Percentiles rank a stretch among this genome's conserved stretches.
Evolutionary conservation across 1,140 invertebrate genomes (phyloP).

Genomic region (Drosophila micromelanica): DNA sequence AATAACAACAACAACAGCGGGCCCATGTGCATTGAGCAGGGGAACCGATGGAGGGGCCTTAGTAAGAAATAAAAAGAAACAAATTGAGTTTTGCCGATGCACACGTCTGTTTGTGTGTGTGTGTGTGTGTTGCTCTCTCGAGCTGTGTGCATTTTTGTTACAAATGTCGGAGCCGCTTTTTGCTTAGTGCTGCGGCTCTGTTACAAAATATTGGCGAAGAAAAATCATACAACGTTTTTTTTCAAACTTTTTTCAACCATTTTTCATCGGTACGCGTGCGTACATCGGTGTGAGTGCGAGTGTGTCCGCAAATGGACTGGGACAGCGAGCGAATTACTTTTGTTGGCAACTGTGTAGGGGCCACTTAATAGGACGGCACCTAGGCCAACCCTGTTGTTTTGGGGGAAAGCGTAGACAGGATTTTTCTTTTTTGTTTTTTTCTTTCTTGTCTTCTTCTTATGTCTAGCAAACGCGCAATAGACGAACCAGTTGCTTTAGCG

Average conservation of each 20-base stretch:
- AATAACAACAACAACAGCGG: constrained; percentile 17
- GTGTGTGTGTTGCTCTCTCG: constrained; percentile 19
- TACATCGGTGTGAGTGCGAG: constrained; percentile 23
- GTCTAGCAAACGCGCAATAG: constrained; percentile 37
- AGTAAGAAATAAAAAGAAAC: constrained; percentile 48
- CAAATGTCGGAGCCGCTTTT: constrained; percentile 50
- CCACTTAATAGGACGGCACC: background rate
- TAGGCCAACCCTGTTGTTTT: constrained; percentile 23
- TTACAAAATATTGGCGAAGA: constrained; percentile 84
- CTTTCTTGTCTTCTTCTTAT: no score
- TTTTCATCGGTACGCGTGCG: constrained; percentile 71
- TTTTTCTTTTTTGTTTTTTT: constrained; percentile 45
- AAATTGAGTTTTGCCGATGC: constrained; percentile 32
- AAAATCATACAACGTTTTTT: constrained; percentile 84
- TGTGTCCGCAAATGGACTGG: constrained; percentile 3
- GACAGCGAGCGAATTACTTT: background rate
- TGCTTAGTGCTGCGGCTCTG: constrained; percentile 71
- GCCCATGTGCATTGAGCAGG: constrained; percentile 43
- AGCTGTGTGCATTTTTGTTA: constrained; percentile 69
- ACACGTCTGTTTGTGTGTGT: background rate
- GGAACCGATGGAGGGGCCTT: constrained; percentile 35
- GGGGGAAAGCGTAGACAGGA: constrained; percentile 70
- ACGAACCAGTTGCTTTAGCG: constrained; percentile 48
- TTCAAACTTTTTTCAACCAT: constrained; percentile 82
- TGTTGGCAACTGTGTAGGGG: background rate